Evolutionary conservation across 2,113 vertebrate species (phyloP).

Genomic region (Bostrychus sinensis): DNA sequence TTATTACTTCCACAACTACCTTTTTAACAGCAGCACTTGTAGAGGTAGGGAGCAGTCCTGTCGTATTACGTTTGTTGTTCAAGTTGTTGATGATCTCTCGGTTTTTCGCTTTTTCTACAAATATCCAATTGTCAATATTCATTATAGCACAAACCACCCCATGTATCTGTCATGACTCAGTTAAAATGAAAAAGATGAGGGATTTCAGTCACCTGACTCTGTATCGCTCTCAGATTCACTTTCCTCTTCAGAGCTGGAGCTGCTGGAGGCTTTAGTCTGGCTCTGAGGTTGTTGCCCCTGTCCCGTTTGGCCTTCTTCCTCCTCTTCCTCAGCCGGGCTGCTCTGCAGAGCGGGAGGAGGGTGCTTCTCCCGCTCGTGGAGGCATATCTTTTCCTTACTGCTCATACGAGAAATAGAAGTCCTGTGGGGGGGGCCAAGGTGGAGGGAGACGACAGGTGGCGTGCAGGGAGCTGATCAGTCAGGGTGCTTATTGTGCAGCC

Average conservation of each 20-base stretch:
- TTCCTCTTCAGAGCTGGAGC: conserved; percentile 84
- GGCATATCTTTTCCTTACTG: conserved; percentile 83
- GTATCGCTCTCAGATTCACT: conserved; percentile 82
- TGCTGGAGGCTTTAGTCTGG: conserved; percentile 79
- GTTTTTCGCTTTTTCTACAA: conserved; percentile 84
- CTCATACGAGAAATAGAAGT: conserved; percentile 87
- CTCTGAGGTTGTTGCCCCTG: conserved; percentile 56
- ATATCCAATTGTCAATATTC: not conserved
- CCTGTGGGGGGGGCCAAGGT: conserved; percentile 75
- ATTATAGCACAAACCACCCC: not conserved
- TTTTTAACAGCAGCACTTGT: conserved; percentile 70
- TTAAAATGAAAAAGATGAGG: not conserved
- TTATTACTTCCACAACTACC: conserved; percentile 47
- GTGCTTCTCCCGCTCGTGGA: conserved; percentile 83
- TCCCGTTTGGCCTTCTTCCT: conserved; percentile 73
- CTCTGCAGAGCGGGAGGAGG: conserved; percentile 77
- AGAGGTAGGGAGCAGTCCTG: conserved; percentile 69
- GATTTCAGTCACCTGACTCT: conserved; percentile 73
- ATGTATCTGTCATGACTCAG: not conserved
- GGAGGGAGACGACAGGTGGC: conserved; percentile 72
- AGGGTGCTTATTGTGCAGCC: conserved; percentile 74
- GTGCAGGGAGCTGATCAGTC: conserved; percentile 80
- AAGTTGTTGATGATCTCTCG: conserved; percentile 86
- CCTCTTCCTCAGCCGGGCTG: conserved; percentile 77
- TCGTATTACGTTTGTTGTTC: conserved; percentile 83